These are phyloP conservation scores for Etheostoma nigrum DNA, from an alignment of 2,797 vertebrate species.

Conservation along the genomic window DNA sequence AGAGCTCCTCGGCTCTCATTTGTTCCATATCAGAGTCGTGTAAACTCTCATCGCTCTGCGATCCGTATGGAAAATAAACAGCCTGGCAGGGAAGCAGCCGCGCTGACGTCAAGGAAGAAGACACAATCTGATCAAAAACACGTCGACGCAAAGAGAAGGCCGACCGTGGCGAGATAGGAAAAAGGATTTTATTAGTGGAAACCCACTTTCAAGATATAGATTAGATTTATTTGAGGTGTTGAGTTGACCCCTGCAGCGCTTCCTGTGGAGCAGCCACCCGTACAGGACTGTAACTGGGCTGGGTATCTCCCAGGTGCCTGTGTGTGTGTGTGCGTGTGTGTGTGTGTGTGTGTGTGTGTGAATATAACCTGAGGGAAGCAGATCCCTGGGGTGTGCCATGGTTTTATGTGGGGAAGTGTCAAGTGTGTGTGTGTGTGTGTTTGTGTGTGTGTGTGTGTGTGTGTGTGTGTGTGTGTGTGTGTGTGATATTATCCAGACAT, in stretches of 20 bases:
- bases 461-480: constrained; percentile 6
- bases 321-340: constrained; percentile 12
- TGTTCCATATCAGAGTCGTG: constrained; percentile 69
- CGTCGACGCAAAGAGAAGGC: constrained; percentile 23
- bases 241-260: constrained; percentile 22
- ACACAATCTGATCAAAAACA: constrained; percentile 77
- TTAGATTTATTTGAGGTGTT: constrained; percentile 42
- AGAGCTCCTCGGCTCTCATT: constrained; percentile 57
- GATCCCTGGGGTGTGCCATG: constrained; percentile 14
- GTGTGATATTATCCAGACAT: constrained; percentile 67
- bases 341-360: constrained; percentile 11
- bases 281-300: neutral
- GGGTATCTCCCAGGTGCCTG: constrained; percentile 44
- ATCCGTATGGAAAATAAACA: constrained; percentile 75
- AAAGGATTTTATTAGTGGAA: constrained; percentile 47
- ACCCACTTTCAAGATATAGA: constrained; percentile 45
- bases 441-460: constrained; percentile 15
- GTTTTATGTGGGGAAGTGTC: constrained; percentile 9
- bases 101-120: constrained; percentile 75
- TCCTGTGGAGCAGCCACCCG: constrained; percentile 13
- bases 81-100: constrained; percentile 59
- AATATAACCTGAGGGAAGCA: constrained; percentile 36
- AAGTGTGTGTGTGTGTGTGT: constrained; percentile 29
- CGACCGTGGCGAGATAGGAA: constrained; percentile 15
- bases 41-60: constrained; percentile 62